Base-by-base conservation (phyloP, 64 coral and sea anemone genomes). In the Actinia equina region DNA sequence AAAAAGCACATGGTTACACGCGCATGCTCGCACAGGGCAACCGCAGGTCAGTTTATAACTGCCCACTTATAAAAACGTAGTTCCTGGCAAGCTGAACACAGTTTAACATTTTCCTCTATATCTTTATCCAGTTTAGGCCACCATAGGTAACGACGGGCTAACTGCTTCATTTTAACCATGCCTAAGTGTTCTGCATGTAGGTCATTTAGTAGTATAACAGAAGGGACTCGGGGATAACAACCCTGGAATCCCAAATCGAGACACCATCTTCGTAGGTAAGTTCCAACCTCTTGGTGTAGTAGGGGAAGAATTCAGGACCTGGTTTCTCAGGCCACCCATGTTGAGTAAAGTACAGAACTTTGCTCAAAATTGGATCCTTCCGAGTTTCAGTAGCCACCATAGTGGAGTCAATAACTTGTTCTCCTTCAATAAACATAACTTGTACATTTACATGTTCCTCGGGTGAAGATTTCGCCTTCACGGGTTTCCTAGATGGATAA, bases 181-280 rank as follows among this genome's bases (percentile, higher is more conserved):
- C 56, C 88, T 65, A 51, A 79, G 44, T 83, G 61, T 51, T 89
- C 77, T 43, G 87, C 87, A 89, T 83, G 78, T 62, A 80, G 19
- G 15, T 88, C 78, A 11, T 80, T 80, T 2, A 89, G 41, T 44
- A 89, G 53, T 46, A 82, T 19, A 2, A 18, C 17, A n/a, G 78
- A 13, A 89, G 30, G 2, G 87, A 52, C 15, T 19, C 78, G 0
- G 57, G 77, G 6, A 69, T 80, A 22, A 89, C 58, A 67, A 82
- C 77, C 14, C 87, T 16, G 6, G 56, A 83, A 49, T 89, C 20
- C 58, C 79, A 83, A 6, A 83, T 17, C 17, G 16, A 83, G 3
- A 4, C 7, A 7, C 7, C 45, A 7, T 49, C 45, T 7, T 49
- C 45, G 3, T 2, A 4, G 2, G 45, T 49, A 49, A 49, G 2